A percentile compares a stretch with the other conserved stretches of the same genome.
Conservation (phyloP, 2,797 vertebrate genomes). For the Mus caroli region DNA sequence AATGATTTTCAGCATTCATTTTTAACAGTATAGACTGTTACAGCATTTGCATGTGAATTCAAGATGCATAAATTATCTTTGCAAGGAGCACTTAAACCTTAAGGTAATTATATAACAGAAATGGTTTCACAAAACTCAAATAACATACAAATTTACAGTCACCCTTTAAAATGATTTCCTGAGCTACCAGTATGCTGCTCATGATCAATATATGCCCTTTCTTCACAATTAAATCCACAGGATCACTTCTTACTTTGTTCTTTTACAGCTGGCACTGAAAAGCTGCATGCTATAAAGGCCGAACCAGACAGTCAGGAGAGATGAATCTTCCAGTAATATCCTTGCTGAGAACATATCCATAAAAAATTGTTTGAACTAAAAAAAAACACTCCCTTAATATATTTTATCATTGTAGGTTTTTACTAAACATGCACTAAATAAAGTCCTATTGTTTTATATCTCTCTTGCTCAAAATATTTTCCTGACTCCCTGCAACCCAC, state of each 20-base stretch:
- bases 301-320: constrained; percentile 78
- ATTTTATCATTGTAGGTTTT: constrained; percentile 80
- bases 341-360: constrained; percentile 68
- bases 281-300: constrained; percentile 83
- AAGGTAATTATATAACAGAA: constrained; percentile 87
- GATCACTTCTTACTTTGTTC: constrained; percentile 86
- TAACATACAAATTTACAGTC: constrained; percentile 87
- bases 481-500: constrained; percentile 73
- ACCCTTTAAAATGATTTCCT: constrained; percentile 85
- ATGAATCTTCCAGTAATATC: constrained; percentile 72
- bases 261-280: constrained; percentile 84
- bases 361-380: not conserved
- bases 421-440: constrained; percentile 76
- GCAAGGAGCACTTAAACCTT: constrained; percentile 87
- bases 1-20: constrained; percentile 83
- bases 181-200: constrained; percentile 71
- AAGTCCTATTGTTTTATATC: constrained; percentile 67
- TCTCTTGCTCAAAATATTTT: constrained; percentile 74
- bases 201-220: constrained; percentile 72
- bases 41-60: constrained; percentile 86
- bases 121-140: constrained; percentile 85
- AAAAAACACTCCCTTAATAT: constrained; percentile 72
- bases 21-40: constrained; percentile 71
- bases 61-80: constrained; percentile 87
- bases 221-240: constrained; percentile 83